phyloP scores from a whole-genome alignment of 2,888 invertebrate genomes.

The Petrolisthes cinctipes region DNA sequence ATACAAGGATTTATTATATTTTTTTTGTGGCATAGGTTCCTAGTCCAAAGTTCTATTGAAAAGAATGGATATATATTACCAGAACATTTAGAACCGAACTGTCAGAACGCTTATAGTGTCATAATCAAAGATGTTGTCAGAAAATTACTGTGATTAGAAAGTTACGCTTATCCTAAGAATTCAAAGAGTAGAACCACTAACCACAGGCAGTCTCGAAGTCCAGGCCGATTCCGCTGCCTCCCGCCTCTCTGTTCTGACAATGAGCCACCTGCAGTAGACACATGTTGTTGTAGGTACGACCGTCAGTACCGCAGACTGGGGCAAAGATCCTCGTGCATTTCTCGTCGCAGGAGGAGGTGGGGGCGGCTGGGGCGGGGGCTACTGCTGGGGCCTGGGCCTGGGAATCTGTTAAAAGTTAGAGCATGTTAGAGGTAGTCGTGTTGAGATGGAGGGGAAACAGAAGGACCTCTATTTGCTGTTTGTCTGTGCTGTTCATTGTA shows the following conservation, averaged over 20 bases:
- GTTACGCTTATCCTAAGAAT: not conserved
- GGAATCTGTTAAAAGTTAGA: not conserved
- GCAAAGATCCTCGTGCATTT: slow-evolving; percentile 11
- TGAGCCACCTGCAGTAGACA: slow-evolving; percentile 10
- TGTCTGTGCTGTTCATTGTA: no score
- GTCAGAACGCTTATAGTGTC: no score
- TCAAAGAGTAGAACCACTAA: not conserved
- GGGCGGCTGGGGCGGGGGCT: not conserved
- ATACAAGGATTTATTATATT: no score
- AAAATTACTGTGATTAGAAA: no score
- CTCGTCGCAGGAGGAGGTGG: slow-evolving; percentile 6
- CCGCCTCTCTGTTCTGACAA: slow-evolving; percentile 10
- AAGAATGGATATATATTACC: no score
- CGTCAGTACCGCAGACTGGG: slow-evolving; percentile 12
- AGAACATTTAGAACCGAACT: no score
- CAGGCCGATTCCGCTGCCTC: not conserved
- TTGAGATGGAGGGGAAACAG: no score
- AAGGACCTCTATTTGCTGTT: no score
- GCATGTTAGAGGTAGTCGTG: no score
- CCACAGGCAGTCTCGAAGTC: not conserved
- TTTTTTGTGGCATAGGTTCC: no score
- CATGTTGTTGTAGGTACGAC: slow-evolving; percentile 17
- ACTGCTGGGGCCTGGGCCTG: not conserved
- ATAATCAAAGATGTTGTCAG: no score
- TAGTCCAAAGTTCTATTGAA: no score